Evolutionary conservation across 2,888 invertebrate species (phyloP).

Genomic region (Halictus quadricinctus): DNA sequence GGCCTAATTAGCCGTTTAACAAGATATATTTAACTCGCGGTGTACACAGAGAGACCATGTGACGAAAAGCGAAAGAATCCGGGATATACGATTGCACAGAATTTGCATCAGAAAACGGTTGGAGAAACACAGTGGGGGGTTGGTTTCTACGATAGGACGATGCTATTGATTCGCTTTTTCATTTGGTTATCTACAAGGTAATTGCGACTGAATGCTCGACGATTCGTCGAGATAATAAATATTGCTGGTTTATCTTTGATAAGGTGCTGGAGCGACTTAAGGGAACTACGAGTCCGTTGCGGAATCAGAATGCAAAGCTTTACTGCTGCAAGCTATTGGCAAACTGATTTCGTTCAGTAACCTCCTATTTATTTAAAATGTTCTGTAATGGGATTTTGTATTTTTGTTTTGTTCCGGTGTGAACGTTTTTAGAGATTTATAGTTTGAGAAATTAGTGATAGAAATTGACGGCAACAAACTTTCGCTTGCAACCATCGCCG

Average conservation of each 20-base stretch:
- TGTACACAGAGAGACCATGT: conserved; percentile 45
- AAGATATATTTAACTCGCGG: conserved; percentile 78
- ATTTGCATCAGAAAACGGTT: neutral
- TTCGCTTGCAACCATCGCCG: neutral
- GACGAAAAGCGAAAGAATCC: conserved; percentile 57
- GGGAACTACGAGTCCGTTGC: neutral
- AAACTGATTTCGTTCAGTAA: neutral
- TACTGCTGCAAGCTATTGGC: neutral
- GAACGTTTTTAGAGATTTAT: neutral
- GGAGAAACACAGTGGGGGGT: neutral
- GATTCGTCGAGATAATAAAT: conserved; percentile 44
- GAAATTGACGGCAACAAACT: neutral
- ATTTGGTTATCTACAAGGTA: conserved; percentile 48
- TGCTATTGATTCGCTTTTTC: neutral
- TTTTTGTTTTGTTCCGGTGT: neutral
- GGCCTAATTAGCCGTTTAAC: conserved; percentile 80
- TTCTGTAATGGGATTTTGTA: neutral
- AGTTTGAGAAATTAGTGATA: neutral
- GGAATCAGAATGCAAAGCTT: neutral
- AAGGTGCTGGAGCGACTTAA: conserved; percentile 15
- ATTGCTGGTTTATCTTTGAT: conserved; percentile 46
- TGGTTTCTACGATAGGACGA: neutral
- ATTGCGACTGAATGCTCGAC: conserved; percentile 22
- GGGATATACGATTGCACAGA: neutral
- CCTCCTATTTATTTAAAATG: neutral